These are phyloP conservation scores for Empis livida DNA, from an alignment of 2,888 invertebrate species.

Conservation along the genomic window DNA sequence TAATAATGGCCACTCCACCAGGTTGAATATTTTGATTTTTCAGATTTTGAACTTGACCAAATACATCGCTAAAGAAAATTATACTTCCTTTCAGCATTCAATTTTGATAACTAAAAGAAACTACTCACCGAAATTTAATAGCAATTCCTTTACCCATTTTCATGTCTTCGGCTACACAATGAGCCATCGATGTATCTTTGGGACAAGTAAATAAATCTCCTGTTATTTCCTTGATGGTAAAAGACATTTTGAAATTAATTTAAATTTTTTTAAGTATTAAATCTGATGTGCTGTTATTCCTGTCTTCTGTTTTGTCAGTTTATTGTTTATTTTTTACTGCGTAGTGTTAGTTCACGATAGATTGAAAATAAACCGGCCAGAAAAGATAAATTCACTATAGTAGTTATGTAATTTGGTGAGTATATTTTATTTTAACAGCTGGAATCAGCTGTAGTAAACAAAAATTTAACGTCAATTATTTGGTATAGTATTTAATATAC, in stretches of 20 bases:
- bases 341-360: no score
- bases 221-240: slow-evolving; percentile 25
- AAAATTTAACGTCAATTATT: no score
- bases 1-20: slow-evolving; percentile 39
- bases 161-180: slow-evolving; percentile 44
- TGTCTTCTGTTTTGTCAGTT: no score
- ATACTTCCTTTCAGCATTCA: no score
- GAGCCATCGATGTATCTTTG: slow-evolving; percentile 38
- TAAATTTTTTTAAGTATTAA: background rate
- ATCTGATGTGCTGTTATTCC: background rate
- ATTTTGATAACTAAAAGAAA: no score
- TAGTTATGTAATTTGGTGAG: no score
- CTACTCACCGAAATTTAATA: slow-evolving; percentile 27
- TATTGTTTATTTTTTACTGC: no score
- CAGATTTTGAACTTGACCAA: slow-evolving; percentile 23
- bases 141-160: slow-evolving; percentile 46
- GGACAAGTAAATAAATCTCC: slow-evolving; percentile 39
- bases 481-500: no score
- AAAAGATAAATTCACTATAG: no score
- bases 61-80: slow-evolving; percentile 20
- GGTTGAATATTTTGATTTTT: slow-evolving; percentile 23
- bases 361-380: no score
- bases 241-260: background rate
- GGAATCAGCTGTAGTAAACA: no score
- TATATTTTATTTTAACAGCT: no score